Evolutionary conservation across 2,888 invertebrate species (phyloP).

Genomic region (Oscheius myriophilus): DNA sequence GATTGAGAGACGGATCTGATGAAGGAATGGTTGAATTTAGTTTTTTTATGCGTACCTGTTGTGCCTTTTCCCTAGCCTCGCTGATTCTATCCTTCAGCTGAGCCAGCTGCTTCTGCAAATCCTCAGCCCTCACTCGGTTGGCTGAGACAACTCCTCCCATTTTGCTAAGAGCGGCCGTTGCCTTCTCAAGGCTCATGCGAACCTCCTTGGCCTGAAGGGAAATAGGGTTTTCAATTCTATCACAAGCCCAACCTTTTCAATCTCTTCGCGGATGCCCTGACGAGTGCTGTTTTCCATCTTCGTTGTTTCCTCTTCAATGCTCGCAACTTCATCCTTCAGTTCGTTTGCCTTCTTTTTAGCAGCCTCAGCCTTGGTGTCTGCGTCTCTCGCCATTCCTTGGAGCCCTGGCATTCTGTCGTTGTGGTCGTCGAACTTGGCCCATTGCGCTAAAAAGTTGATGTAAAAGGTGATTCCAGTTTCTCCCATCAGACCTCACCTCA

Average conservation of each 20-base stretch:
- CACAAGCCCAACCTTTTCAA: constrained; percentile 38
- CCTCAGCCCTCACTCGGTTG: constrained; percentile 49
- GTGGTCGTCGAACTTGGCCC: constrained; percentile 58
- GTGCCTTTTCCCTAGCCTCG: constrained; percentile 69
- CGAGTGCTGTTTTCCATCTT: constrained; percentile 56
- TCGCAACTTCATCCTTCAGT: constrained; percentile 43
- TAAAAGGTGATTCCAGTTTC: too few species aligned
- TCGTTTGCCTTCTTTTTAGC: constrained; percentile 30
- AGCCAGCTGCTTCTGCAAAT: constrained; percentile 54
- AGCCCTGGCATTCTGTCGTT: constrained; percentile 59
- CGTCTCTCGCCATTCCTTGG: constrained; percentile 43
- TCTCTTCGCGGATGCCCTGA: constrained; percentile 53
- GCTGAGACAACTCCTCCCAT: constrained; percentile 19
- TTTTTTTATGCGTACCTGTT: constrained; percentile 42
- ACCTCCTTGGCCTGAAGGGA: constrained; percentile 30
- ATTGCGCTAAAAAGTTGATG: constrained; percentile 23
- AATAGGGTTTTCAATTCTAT: neutral
- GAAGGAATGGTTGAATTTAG: neutral
- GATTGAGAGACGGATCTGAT: constrained; percentile 63
- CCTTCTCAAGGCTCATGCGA: constrained; percentile 34
- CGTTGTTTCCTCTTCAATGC: constrained; percentile 48
- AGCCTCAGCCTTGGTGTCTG: constrained; percentile 41
- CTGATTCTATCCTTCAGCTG: constrained; percentile 67
- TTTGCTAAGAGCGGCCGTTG: constrained; percentile 8
- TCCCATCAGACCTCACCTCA: too few species aligned